These are phyloP conservation scores for Engystomops pustulosus DNA, from an alignment of 2,113 vertebrate species.

Conservation along the genomic window DNA sequence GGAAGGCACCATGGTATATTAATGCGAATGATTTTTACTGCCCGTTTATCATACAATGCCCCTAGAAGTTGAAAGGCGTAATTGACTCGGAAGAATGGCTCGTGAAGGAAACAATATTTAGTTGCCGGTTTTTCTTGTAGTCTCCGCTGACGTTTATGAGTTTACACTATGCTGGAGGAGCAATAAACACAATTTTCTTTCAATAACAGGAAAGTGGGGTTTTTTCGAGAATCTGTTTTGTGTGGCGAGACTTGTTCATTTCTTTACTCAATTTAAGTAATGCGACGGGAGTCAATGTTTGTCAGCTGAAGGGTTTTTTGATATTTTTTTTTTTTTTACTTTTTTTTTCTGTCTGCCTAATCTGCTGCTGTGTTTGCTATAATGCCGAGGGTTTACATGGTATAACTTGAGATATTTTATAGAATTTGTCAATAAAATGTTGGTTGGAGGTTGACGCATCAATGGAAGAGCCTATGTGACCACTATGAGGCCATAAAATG, in stretches of 20 bases:
- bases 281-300: conserved; percentile 71
- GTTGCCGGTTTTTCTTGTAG: conserved; percentile 96
- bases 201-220: conserved; percentile 85
- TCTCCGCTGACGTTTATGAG: conserved; percentile 95
- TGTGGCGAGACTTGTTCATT: conserved; percentile 80
- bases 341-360: not conserved
- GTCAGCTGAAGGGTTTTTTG: conserved; percentile 66
- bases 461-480: too few species aligned
- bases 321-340: conserved; percentile 62
- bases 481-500: too few species aligned
- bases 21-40: conserved; percentile 99
- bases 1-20: conserved; percentile 99
- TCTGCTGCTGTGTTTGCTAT: not conserved
- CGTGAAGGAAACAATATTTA: conserved; percentile 98
- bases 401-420: too few species aligned
- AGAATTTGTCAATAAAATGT: too few species aligned
- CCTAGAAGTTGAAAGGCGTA: conserved; percentile 98
- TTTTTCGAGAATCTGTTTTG: conserved; percentile 83
- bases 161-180: conserved; percentile 96
- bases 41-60: conserved; percentile 98
- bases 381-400: too few species aligned
- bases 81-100: conserved; percentile 99
- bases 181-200: conserved; percentile 95
- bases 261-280: conserved; percentile 83
- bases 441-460: too few species aligned